Evolutionary conservation across 1,140 invertebrate genomes (phyloP).

Genomic region (Monomorium pharaonis): DNA sequence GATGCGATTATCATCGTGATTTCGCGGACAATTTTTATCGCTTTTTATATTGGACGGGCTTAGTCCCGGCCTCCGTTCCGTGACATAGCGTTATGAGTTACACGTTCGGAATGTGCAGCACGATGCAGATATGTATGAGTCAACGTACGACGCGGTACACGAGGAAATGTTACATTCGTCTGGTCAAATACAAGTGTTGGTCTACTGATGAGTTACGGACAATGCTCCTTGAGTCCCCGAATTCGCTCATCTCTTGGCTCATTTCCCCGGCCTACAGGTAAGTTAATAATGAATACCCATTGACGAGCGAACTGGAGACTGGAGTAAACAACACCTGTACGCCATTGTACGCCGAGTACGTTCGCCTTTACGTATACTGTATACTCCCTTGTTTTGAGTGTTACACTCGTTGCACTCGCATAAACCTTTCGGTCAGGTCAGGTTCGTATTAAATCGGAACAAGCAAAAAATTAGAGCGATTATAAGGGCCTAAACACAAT

Average conservation of each 20-base stretch:
- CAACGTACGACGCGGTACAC: neutral
- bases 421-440: neutral
- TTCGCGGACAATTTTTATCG: too few species aligned
- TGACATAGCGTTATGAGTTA: conserved; percentile 8
- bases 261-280: too few species aligned
- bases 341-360: too few species aligned
- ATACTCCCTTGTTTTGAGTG: neutral
- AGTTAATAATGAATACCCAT: neutral
- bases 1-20: neutral
- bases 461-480: neutral
- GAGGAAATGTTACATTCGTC: conserved; percentile 3
- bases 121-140: conserved; percentile 26
- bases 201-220: neutral
- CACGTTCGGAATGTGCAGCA: neutral
- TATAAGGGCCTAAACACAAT: too few species aligned
- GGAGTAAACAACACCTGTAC: conserved; percentile 36
- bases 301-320: neutral
- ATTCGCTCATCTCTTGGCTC: neutral
- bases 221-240: neutral
- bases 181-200: too few species aligned
- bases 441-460: neutral
- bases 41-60: neutral
- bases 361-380: too few species aligned
- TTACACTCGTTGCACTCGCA: neutral
- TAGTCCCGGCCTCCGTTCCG: neutral